These are phyloP conservation scores for Gymnocypris eckloni DNA, from an alignment of 2,797 vertebrate genomes.

Conservation along the genomic window DNA sequence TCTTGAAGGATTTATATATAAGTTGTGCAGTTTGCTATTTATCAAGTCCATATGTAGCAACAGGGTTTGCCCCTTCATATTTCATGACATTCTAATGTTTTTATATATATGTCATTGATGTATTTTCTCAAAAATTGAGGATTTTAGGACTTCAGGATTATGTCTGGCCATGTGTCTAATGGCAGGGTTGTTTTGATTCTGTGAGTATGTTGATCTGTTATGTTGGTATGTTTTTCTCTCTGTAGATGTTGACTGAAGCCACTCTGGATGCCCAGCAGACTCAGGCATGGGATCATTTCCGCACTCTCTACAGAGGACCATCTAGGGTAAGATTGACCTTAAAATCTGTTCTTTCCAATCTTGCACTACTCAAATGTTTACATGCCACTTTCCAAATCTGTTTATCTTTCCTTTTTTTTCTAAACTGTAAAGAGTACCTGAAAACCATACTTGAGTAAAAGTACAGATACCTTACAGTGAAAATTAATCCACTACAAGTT, in stretches of 20 bases:
- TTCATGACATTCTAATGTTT: not conserved
- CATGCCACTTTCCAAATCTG: not conserved
- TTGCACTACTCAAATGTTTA: not conserved
- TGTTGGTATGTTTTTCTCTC: not conserved
- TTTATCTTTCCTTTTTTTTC: not conserved
- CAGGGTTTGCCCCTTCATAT: not conserved
- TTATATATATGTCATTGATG: not conserved
- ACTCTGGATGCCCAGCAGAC: conserved; percentile 89
- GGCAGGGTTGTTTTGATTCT: not conserved
- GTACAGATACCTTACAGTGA: too few species aligned
- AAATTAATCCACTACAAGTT: too few species aligned
- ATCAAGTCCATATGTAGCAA: not conserved
- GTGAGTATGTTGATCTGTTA: not conserved
- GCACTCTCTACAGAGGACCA: conserved; percentile 88
- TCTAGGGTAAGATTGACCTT: conserved; percentile 82
- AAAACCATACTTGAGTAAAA: too few species aligned
- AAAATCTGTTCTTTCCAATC: not conserved
- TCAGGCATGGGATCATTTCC: conserved; percentile 93
- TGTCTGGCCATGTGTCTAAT: not conserved
- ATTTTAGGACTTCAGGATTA: not conserved
- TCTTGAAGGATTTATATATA: conserved; percentile 25
- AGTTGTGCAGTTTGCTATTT: conserved; percentile 17
- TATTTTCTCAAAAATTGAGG: not conserved
- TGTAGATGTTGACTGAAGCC: conserved; percentile 80
- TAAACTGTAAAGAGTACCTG: too few species aligned